Conservation (phyloP, 2,113 vertebrate species). For the Opisthocomus hoazin region DNA sequence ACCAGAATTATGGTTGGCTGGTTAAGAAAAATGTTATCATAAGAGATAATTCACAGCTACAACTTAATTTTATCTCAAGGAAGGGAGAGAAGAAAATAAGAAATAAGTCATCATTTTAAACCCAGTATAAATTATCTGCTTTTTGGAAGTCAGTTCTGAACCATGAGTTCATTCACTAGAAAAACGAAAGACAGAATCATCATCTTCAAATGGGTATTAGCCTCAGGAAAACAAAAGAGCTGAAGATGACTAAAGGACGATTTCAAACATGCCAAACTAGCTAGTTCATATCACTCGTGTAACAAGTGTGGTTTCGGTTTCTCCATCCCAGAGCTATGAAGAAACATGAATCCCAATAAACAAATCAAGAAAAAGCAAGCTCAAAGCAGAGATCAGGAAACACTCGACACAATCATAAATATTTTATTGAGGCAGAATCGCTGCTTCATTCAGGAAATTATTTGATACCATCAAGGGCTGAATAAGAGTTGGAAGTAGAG, state of each 20-base stretch:
- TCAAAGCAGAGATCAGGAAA: conserved; percentile 56
- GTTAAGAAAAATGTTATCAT: background rate
- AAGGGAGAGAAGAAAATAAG: background rate
- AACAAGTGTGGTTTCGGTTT: background rate
- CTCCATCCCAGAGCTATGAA: background rate
- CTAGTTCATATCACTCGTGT: background rate
- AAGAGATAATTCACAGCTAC: background rate
- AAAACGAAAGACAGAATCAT: background rate
- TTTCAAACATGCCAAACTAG: background rate
- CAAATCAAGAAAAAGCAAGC: background rate
- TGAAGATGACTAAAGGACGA: background rate
- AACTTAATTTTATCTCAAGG: background rate
- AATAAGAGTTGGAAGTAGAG: conserved; percentile 22
- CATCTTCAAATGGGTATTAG: background rate
- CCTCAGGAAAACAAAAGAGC: background rate
- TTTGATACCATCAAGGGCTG: conserved; percentile 59
- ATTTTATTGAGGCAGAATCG: conserved; percentile 35
- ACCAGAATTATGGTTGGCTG: background rate
- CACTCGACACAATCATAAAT: conserved; percentile 21
- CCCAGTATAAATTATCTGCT: background rate
- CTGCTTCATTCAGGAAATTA: conserved; percentile 70
- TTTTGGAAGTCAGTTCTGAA: background rate
- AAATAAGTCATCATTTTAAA: background rate
- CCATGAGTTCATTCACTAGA: background rate
- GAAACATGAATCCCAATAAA: background rate